These are phyloP conservation scores for Oncorhynchus clarkii DNA, from an alignment of 2,113 vertebrate genomes.

Conservation along the genomic window DNA sequence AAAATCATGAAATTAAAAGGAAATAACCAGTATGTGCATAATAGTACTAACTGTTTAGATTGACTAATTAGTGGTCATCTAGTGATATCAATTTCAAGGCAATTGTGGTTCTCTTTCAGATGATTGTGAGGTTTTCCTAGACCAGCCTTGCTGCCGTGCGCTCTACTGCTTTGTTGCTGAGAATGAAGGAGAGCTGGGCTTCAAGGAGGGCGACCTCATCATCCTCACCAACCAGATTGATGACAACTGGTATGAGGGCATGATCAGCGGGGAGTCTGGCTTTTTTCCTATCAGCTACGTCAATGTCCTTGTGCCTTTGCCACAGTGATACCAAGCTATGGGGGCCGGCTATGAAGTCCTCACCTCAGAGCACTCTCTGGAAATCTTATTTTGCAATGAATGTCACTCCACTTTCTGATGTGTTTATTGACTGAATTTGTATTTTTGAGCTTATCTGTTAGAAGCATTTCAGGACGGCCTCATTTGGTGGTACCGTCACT, in stretches of 20 bases:
- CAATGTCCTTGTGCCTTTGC: constrained; percentile 86
- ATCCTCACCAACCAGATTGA: constrained; percentile 85
- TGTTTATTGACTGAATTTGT: neutral
- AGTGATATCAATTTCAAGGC: no score
- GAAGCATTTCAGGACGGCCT: neutral
- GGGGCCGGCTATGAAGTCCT: neutral
- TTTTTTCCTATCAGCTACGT: constrained; percentile 91
- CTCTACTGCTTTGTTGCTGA: constrained; percentile 85
- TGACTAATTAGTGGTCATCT: no score
- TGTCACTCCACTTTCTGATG: neutral
- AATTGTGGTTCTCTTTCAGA: constrained; percentile 19
- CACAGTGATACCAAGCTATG: constrained; percentile 62
- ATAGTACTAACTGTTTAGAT: no score
- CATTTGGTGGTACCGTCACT: neutral
- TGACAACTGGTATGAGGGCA: constrained; percentile 89
- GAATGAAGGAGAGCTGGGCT: constrained; percentile 83
- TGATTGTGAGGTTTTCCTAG: constrained; percentile 52
- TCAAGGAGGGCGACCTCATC: constrained; percentile 90
- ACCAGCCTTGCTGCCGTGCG: constrained; percentile 88
- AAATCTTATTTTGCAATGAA: neutral
- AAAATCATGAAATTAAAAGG: no score
- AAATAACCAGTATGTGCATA: no score
- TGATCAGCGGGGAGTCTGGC: constrained; percentile 77
- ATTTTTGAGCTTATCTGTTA: neutral
- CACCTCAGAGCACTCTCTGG: neutral